phyloP scores from a whole-genome alignment of 2,888 invertebrate species.

The Lasiommata megera region DNA sequence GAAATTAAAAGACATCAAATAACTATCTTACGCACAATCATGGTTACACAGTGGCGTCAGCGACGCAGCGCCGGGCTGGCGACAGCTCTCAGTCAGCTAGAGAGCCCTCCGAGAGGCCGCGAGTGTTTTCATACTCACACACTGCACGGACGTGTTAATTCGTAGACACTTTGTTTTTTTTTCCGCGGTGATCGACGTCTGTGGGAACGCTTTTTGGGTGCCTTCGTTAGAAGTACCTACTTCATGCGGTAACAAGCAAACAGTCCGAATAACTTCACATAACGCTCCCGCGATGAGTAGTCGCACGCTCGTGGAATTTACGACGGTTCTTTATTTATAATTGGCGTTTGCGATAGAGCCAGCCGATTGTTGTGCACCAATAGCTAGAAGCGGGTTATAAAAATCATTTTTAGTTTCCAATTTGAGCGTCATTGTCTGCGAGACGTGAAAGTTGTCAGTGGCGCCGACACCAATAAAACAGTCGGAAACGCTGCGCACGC shows the following conservation, averaged over 20 bases:
- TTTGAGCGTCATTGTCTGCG: slow-evolving; percentile 75
- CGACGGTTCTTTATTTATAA: slow-evolving; percentile 60
- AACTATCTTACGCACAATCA: slow-evolving; percentile 67
- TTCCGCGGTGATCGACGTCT: slow-evolving; percentile 77
- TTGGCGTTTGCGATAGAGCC: slow-evolving; percentile 59
- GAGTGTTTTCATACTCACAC: slow-evolving; percentile 79
- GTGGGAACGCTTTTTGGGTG: slow-evolving; percentile 78
- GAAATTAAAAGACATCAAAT: slow-evolving; percentile 67
- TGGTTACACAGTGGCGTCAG: slow-evolving; percentile 49
- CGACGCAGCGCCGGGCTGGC: slow-evolving; percentile 39
- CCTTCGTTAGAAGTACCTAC: slow-evolving; percentile 76
- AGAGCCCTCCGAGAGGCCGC: slow-evolving; percentile 70
- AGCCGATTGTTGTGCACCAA: slow-evolving; percentile 48
- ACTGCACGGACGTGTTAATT: slow-evolving; percentile 79
- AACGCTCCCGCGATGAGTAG: slow-evolving; percentile 76
- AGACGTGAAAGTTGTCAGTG: slow-evolving; percentile 76
- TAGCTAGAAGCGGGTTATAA: slow-evolving; percentile 58
- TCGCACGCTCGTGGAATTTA: slow-evolving; percentile 65
- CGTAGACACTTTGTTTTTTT: slow-evolving; percentile 77
- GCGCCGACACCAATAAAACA: slow-evolving; percentile 77
- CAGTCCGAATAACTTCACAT: slow-evolving; percentile 67
- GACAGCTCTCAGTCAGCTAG: slow-evolving; percentile 73
- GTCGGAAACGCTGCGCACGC: slow-evolving; percentile 60
- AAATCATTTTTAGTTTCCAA: slow-evolving; percentile 72
- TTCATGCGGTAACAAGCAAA: slow-evolving; percentile 75